Evolutionary conservation across 2,797 vertebrate genomes (phyloP).

Genomic region (Arctocebus calabarensis): DNA sequence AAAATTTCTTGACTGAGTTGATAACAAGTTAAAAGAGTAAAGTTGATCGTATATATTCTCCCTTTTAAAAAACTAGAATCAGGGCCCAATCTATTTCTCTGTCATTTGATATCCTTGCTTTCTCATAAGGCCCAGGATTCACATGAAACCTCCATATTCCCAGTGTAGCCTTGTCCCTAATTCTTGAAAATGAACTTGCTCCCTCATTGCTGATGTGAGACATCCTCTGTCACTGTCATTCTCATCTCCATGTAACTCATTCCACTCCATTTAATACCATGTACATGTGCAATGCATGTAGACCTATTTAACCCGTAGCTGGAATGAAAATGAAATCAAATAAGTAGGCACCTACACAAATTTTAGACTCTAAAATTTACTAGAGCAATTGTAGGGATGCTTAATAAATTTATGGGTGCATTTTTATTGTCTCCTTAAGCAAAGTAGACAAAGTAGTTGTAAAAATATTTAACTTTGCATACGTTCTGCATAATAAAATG

Average conservation of each 20-base stretch:
- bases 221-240: not conserved
- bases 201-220: not conserved
- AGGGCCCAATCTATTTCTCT: not conserved
- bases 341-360: not conserved
- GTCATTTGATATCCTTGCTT: not conserved
- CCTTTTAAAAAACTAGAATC: not conserved
- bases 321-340: not conserved
- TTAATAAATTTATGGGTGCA: not conserved
- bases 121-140: not conserved
- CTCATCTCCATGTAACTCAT: not conserved
- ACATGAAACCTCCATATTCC: not conserved
- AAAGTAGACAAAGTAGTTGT: conserved; percentile 32
- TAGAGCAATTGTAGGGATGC: not conserved
- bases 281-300: not conserved
- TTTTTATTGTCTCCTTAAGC: conserved; percentile 43
- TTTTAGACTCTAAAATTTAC: conserved; percentile 6
- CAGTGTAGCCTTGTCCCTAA: not conserved
- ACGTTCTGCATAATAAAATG: not conserved
- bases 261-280: not conserved
- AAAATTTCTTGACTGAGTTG: not conserved
- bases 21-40: not conserved
- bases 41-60: not conserved
- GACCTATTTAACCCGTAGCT: not conserved
- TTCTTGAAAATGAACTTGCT: not conserved
- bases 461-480: conserved; percentile 38